phyloP scores from a whole-genome alignment of 2,888 invertebrate species.

The Mactromeris polynyma region DNA sequence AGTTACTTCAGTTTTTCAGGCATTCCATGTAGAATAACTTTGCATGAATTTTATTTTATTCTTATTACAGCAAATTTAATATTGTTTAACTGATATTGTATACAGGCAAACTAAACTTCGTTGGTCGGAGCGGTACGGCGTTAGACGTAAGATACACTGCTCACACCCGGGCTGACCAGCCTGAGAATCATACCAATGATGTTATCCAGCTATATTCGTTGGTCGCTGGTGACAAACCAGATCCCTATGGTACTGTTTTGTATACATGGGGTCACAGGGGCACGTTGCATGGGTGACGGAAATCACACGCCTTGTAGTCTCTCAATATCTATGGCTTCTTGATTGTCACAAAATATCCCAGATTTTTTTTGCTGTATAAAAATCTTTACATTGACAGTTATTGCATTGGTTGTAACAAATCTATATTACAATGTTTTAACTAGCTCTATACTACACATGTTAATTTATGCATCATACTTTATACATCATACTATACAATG shows the following conservation, averaged over 20 bases:
- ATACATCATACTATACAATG: too few species aligned
- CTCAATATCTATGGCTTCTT: background rate
- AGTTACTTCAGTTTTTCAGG: too few species aligned
- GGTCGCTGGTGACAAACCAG: constrained; percentile 24
- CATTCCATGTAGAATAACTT: background rate
- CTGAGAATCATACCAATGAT: constrained; percentile 78
- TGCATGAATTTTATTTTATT: background rate
- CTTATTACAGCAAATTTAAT: background rate
- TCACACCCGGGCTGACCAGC: constrained; percentile 79
- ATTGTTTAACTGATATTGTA: constrained; percentile 26
- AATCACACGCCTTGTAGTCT: constrained; percentile 10
- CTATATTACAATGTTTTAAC: too few species aligned
- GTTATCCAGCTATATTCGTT: constrained; percentile 67
- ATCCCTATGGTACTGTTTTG: constrained; percentile 41
- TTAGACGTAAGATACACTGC: constrained; percentile 81
- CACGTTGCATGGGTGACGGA: constrained; percentile 59
- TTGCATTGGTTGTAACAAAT: too few species aligned
- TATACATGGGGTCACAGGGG: background rate
- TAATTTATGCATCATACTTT: too few species aligned
- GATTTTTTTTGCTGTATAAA: background rate
- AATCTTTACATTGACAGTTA: too few species aligned
- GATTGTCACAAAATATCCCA: background rate
- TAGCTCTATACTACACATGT: too few species aligned
- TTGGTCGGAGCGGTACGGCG: constrained; percentile 83
- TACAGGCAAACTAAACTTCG: constrained; percentile 82